Percentiles rank a stretch among this genome's conserved stretches.
phyloP scores from a whole-genome alignment of 2,113 vertebrate species.

The Muntiacus muntjak region DNA sequence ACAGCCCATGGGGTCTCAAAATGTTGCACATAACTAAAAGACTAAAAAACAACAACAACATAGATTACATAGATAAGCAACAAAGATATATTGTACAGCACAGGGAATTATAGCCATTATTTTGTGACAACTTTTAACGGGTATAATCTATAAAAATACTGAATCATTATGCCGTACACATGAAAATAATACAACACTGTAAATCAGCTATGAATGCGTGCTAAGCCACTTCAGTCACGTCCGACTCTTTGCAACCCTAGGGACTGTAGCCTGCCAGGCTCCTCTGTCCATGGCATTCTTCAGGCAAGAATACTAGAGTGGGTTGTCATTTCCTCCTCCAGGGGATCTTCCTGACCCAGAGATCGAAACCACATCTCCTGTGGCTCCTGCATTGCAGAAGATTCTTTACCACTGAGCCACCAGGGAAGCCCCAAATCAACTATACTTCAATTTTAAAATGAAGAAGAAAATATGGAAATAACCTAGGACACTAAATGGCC shows the following conservation, averaged over 20 bases:
- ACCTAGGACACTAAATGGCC: neutral
- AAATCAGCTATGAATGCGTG: neutral
- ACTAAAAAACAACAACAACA: neutral
- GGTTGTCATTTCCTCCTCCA: neutral
- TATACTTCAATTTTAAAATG: neutral
- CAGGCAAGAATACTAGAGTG: neutral
- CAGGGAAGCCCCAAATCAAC: neutral
- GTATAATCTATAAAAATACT: neutral
- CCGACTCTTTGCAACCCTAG: neutral
- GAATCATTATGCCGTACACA: neutral
- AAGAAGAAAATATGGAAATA: neutral
- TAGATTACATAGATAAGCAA: neutral
- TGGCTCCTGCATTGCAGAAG: neutral
- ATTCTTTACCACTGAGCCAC: neutral
- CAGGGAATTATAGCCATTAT: neutral
- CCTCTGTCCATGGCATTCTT: neutral
- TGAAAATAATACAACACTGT: neutral
- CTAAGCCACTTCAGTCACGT: neutral
- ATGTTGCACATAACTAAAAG: neutral
- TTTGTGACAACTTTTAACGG: neutral
- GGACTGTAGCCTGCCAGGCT: neutral
- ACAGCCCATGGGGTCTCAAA: neutral
- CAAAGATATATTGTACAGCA: neutral
- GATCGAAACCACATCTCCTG: neutral
- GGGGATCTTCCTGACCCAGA: neutral